These are phyloP conservation scores for Latheticus oryzae DNA, from an alignment of 2,888 invertebrate species.

Conservation along the genomic window DNA sequence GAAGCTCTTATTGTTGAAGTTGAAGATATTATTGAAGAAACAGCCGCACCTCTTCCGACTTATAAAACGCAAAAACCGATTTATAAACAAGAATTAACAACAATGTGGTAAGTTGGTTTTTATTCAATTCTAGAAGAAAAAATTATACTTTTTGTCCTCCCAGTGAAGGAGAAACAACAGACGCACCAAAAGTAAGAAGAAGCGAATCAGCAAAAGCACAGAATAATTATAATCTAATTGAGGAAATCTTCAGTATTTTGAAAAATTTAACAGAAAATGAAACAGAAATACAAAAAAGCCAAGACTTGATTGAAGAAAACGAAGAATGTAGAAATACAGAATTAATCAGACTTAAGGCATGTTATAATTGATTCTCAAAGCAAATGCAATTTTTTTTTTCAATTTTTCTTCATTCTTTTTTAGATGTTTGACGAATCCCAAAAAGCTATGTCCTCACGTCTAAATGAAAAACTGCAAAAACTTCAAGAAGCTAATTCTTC, in stretches of 20 bases:
- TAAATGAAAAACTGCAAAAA: constrained; percentile 62
- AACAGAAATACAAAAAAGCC: constrained; percentile 59
- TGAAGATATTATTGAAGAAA: constrained; percentile 83
- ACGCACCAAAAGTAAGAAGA: constrained; percentile 61
- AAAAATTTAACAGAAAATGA: constrained; percentile 65
- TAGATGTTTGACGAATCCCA: constrained; percentile 64
- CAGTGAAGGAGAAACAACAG: constrained; percentile 62
- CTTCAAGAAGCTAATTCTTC: constrained; percentile 63
- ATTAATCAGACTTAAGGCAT: constrained; percentile 29
- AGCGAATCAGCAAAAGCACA: constrained; percentile 62
- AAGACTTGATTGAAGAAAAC: no score
- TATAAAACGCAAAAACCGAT: constrained; percentile 81
- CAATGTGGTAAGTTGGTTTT: constrained; percentile 65
- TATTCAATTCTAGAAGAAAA: background rate
- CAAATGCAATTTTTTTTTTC: constrained; percentile 1
- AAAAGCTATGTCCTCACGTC: constrained; percentile 60
- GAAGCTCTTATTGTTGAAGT: constrained; percentile 85
- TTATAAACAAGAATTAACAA: constrained; percentile 75
- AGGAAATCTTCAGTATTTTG: constrained; percentile 65
- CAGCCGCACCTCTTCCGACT: constrained; percentile 78
- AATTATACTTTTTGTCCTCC: constrained; percentile 41
- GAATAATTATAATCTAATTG: constrained; percentile 66
- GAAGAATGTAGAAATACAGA: constrained; percentile 18
- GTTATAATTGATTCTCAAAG: no score
- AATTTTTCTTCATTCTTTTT: constrained; percentile 22